A percentile compares a stretch with the other conserved stretches of the same genome.
Evolutionary conservation across 2,113 vertebrate species (phyloP).

Genomic region (Bujurquina vittata): DNA sequence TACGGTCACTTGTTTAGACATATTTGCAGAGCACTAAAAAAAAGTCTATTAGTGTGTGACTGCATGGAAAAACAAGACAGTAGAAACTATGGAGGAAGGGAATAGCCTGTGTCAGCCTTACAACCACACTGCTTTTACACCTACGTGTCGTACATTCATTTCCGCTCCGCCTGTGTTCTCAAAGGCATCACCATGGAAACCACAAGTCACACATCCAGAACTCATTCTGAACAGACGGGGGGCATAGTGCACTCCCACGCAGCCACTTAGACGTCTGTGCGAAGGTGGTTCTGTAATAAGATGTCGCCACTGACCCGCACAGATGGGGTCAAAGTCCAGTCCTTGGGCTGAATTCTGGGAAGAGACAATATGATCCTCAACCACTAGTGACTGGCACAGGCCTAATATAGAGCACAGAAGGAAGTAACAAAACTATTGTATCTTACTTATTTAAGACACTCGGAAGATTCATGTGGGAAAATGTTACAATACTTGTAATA

Average conservation of each 20-base stretch:
- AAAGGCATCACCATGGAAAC: slow-evolving; percentile 70
- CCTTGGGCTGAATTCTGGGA: slow-evolving; percentile 8
- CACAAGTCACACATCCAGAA: slow-evolving; percentile 54
- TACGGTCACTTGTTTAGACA: slow-evolving; percentile 32
- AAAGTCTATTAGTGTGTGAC: slow-evolving; percentile 26
- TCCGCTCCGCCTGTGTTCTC: slow-evolving; percentile 52
- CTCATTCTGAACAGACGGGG: slow-evolving; percentile 39
- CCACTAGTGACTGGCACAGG: background rate
- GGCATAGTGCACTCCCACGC: slow-evolving; percentile 48
- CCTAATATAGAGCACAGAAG: background rate
- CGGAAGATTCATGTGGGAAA: background rate
- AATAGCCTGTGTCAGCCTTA: slow-evolving; percentile 34
- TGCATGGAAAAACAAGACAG: background rate
- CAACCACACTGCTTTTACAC: slow-evolving; percentile 46
- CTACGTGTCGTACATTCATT: slow-evolving; percentile 46
- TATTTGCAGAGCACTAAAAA: slow-evolving; percentile 51
- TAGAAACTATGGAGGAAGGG: background rate
- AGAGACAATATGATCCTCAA: background rate
- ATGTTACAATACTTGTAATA: background rate
- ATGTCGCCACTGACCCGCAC: slow-evolving; percentile 29
- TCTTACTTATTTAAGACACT: background rate
- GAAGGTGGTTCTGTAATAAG: slow-evolving; percentile 47
- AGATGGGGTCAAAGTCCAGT: slow-evolving; percentile 36
- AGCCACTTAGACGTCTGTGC: slow-evolving; percentile 37
- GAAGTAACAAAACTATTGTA: background rate